phyloP scores from a whole-genome alignment of 92 coral and sea anemone species.

The Phenganax subtilis region DNA sequence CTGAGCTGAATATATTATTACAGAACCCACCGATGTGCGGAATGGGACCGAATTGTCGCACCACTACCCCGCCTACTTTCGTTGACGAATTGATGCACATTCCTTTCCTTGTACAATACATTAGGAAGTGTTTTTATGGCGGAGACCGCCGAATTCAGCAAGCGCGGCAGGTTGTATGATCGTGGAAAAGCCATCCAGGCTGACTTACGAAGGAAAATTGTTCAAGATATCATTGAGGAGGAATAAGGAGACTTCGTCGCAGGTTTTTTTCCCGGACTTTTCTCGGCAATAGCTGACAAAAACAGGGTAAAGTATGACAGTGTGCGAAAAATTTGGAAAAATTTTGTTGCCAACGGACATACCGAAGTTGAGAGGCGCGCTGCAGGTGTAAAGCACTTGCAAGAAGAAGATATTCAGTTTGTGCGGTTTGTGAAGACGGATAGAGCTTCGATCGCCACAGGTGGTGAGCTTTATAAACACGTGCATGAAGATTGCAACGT shows the following conservation, averaged over 20 bases:
- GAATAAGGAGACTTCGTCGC: slow-evolving; percentile 45
- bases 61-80: slow-evolving; percentile 41
- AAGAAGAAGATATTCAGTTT: background rate
- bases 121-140: background rate
- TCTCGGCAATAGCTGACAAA: slow-evolving; percentile 25
- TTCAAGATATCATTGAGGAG: slow-evolving; percentile 42
- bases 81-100: background rate
- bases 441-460: slow-evolving; percentile 38
- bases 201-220: slow-evolving; percentile 32
- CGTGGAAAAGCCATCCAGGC: slow-evolving; percentile 38
- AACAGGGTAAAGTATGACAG: slow-evolving; percentile 31
- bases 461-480: slow-evolving; percentile 34
- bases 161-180: background rate
- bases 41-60: slow-evolving; percentile 31
- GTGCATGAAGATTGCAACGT: slow-evolving; percentile 34
- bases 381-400: slow-evolving; percentile 2
- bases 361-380: slow-evolving; percentile 1
- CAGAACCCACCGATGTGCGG: slow-evolving; percentile 37
- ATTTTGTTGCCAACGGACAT: slow-evolving; percentile 32
- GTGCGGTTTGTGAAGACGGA: background rate
- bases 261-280: slow-evolving; percentile 44
- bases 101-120: background rate
- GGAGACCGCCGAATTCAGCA: background rate
- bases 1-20: too few relatives aligned
- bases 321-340: slow-evolving; percentile 40